These are phyloP conservation scores for Probaryconus sp. DNA, from an alignment of 1,140 invertebrate genomes.

Conservation along the genomic window DNA sequence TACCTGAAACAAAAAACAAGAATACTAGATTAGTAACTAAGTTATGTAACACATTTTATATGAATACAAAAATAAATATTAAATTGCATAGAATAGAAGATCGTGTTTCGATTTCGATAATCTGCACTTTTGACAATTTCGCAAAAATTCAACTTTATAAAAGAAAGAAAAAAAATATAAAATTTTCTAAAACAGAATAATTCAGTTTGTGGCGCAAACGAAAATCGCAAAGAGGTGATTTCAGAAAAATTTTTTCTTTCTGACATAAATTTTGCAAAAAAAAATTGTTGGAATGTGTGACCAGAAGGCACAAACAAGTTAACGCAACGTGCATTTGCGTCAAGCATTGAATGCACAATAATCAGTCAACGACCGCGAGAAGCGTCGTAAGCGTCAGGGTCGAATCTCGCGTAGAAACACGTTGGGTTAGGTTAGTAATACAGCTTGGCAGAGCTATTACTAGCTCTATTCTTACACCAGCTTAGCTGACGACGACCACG, in stretches of 20 bases:
- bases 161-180: too few relatives aligned
- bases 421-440: slow-evolving; percentile 73
- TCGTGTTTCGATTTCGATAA: too few relatives aligned
- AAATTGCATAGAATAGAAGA: not conserved
- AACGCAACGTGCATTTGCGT: slow-evolving; percentile 56
- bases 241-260: not conserved
- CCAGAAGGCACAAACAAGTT: slow-evolving; percentile 13
- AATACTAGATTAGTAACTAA: too few relatives aligned
- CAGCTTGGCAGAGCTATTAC: slow-evolving; percentile 62
- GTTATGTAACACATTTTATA: too few relatives aligned
- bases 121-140: too few relatives aligned
- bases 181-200: too few relatives aligned
- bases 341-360: slow-evolving; percentile 67
- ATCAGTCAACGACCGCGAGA: slow-evolving; percentile 75
- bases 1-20: slow-evolving; percentile 55
- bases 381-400: slow-evolving; percentile 71
- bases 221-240: too few relatives aligned
- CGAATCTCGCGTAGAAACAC: slow-evolving; percentile 65
- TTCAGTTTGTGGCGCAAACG: too few relatives aligned
- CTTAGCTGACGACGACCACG: slow-evolving; percentile 58
- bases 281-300: slow-evolving; percentile 29
- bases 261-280: not conserved
- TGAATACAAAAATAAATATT: not conserved
- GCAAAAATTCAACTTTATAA: too few relatives aligned
- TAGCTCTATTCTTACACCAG: slow-evolving; percentile 65